These are phyloP conservation scores for Folsomia candida DNA, from an alignment of 2,888 invertebrate species.

Conservation along the genomic window DNA sequence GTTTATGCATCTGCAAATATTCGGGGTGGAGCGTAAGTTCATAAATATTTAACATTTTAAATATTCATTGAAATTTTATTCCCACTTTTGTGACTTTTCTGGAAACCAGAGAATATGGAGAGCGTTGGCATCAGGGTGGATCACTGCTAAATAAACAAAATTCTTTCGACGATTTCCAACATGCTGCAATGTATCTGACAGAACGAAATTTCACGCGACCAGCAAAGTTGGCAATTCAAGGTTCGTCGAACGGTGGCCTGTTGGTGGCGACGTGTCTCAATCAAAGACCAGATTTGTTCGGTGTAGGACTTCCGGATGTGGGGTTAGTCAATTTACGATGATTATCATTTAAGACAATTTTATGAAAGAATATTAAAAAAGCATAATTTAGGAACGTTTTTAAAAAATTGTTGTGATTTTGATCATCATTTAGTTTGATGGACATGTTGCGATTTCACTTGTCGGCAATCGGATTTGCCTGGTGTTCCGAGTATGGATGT, in stretches of 20 bases:
- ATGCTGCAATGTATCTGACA: slow-evolving; percentile 59
- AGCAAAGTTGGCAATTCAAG: slow-evolving; percentile 58
- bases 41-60: background rate
- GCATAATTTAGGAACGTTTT: slow-evolving; percentile 74
- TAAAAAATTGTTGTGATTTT: slow-evolving; percentile 94
- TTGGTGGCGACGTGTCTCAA: slow-evolving; percentile 60
- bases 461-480: slow-evolving; percentile 62
- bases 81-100: slow-evolving; percentile 14
- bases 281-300: slow-evolving; percentile 61
- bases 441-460: slow-evolving; percentile 63
- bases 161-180: slow-evolving; percentile 61
- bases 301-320: slow-evolving; percentile 59
- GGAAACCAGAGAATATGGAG: slow-evolving; percentile 60
- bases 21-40: slow-evolving; percentile 7
- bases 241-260: slow-evolving; percentile 62
- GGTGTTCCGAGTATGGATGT: slow-evolving; percentile 61
- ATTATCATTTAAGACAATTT: background rate
- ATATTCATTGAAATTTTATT: background rate
- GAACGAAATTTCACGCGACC: slow-evolving; percentile 56
- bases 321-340: slow-evolving; percentile 48
- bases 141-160: slow-evolving; percentile 60
- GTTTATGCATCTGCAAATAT: slow-evolving; percentile 10
- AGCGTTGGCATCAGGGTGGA: slow-evolving; percentile 61
- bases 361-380: slow-evolving; percentile 59
- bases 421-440: slow-evolving; percentile 62